phyloP scores from a whole-genome alignment of 2,888 invertebrate species.

The Standfussiana lucernea region DNA sequence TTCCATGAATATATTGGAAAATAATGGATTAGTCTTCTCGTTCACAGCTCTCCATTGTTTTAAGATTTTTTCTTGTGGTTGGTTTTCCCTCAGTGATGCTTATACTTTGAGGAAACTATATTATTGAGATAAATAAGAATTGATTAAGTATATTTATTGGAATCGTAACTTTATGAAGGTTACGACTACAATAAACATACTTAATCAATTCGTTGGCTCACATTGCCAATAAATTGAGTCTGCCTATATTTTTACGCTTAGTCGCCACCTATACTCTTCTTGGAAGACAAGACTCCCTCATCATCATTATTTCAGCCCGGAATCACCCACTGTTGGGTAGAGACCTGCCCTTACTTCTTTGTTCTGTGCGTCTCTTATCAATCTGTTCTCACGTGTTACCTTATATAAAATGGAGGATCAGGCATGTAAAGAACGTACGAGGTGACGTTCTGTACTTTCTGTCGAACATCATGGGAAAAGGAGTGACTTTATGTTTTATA shows the following conservation, averaged over 20 bases:
- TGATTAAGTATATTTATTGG: not conserved
- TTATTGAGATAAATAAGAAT: conserved; percentile 13
- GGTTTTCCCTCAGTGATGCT: conserved; percentile 31
- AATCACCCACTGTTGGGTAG: too few species aligned
- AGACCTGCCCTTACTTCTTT: too few species aligned
- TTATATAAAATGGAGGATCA: too few species aligned
- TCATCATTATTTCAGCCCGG: too few species aligned
- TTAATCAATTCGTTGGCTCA: not conserved
- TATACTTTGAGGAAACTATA: not conserved
- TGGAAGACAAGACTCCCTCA: not conserved
- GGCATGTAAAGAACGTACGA: too few species aligned
- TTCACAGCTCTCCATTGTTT: conserved; percentile 37
- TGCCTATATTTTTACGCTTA: not conserved
- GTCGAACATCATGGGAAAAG: not conserved
- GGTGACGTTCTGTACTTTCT: too few species aligned
- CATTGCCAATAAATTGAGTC: not conserved
- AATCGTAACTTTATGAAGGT: not conserved
- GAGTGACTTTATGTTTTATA: not conserved
- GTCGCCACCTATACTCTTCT: not conserved
- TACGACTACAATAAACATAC: too few species aligned
- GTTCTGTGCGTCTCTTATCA: too few species aligned
- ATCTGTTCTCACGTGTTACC: too few species aligned
- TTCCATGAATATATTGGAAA: conserved; percentile 35
- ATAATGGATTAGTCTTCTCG: conserved; percentile 16
- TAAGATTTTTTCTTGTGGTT: conserved; percentile 1